These are phyloP conservation scores for Hylaeus volcanicus DNA, from an alignment of 1,140 invertebrate genomes.

Conservation along the genomic window DNA sequence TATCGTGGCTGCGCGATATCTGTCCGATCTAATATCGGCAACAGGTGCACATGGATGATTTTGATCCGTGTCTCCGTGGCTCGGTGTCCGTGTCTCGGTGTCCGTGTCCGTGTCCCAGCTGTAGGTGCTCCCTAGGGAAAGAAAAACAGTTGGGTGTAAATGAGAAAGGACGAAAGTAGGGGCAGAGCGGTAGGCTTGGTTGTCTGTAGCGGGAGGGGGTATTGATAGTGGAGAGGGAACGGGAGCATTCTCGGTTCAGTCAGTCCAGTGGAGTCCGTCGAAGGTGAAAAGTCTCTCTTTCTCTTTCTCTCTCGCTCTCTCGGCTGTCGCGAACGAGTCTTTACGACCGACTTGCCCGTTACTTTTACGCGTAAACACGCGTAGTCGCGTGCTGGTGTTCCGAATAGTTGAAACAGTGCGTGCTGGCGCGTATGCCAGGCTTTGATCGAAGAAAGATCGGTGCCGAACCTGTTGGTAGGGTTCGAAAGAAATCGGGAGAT, in stretches of 20 bases:
- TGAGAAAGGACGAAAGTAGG: slow-evolving; percentile 34
- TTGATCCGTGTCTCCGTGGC: not conserved
- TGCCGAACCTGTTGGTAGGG: not conserved
- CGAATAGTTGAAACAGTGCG: not conserved
- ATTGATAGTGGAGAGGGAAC: slow-evolving; percentile 25
- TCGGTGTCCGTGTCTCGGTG: too few species aligned
- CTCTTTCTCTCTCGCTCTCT: not conserved
- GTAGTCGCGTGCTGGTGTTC: slow-evolving; percentile 12
- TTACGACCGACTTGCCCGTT: slow-evolving; percentile 33
- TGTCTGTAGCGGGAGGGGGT: not conserved
- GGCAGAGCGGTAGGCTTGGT: not conserved
- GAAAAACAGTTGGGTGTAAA: slow-evolving; percentile 27
- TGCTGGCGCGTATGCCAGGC: not conserved
- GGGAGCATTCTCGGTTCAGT: slow-evolving; percentile 45
- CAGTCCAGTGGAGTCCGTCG: slow-evolving; percentile 50
- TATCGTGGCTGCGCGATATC: not conserved
- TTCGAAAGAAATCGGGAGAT: not conserved
- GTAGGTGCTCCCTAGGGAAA: slow-evolving; percentile 29
- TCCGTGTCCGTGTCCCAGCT: not conserved
- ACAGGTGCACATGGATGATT: not conserved
- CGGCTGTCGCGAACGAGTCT: not conserved
- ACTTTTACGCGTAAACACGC: slow-evolving; percentile 30
- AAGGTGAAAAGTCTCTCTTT: slow-evolving; percentile 60
- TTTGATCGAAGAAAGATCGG: slow-evolving; percentile 6
- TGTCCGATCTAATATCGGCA: not conserved